phyloP scores from a whole-genome alignment of 1,140 invertebrate species.

The Odontomachus brunneus region DNA sequence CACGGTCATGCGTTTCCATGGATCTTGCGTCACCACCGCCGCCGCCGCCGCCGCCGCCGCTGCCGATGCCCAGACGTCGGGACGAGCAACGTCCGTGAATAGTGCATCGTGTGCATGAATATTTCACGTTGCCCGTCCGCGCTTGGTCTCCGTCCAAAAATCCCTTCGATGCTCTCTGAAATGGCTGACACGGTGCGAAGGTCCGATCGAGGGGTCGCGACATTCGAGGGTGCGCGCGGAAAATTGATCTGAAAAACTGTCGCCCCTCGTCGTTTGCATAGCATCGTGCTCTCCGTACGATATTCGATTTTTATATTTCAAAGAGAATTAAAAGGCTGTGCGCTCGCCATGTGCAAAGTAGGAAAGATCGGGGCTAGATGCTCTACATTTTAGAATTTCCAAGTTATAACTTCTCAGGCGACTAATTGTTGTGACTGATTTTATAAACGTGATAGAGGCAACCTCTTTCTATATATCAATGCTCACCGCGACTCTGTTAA shows the following conservation, averaged over 20 bases:
- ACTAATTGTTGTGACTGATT: too few species aligned
- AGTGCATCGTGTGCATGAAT: constrained; percentile 53
- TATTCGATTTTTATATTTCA: neutral
- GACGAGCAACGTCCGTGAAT: constrained; percentile 41
- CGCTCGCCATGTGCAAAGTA: too few species aligned
- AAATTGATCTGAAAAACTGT: neutral
- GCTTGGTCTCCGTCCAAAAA: constrained; percentile 41
- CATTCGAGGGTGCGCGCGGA: neutral
- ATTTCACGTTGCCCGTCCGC: constrained; percentile 15
- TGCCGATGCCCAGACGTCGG: neutral
- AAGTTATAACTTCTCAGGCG: too few species aligned
- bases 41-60: neutral
- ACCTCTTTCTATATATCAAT: too few species aligned
- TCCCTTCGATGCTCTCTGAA: constrained; percentile 15
- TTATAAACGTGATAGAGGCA: too few species aligned
- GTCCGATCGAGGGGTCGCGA: neutral
- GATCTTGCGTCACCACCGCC: constrained; percentile 62
- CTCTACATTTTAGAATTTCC: too few species aligned
- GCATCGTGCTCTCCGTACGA: neutral
- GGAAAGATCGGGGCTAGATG: too few species aligned
- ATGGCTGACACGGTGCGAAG: constrained; percentile 7
- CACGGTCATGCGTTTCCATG: constrained; percentile 64
- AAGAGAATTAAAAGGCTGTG: too few species aligned
- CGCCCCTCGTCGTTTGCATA: neutral
- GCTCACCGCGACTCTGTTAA: too few species aligned